Conservation (phyloP, 1,140 invertebrate species). For the Drosophila bocki region DNA sequence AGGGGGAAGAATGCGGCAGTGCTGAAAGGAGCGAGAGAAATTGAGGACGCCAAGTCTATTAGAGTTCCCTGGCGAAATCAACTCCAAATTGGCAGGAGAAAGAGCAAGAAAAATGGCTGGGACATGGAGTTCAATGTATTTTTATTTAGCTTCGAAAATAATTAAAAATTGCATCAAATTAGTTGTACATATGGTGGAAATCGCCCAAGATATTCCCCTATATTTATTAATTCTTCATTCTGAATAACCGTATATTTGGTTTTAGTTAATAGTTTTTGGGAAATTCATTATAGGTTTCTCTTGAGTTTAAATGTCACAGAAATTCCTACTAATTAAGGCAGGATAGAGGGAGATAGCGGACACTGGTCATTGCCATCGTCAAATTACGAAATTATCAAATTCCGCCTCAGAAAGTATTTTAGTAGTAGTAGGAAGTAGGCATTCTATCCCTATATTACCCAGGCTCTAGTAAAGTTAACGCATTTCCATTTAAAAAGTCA, state of each 20-base stretch:
- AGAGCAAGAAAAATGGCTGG: not conserved
- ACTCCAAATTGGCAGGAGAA: constrained; percentile 21
- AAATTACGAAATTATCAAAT: too few relatives aligned
- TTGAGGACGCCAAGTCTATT: constrained; percentile 17
- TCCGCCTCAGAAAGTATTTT: too few relatives aligned
- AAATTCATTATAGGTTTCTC: too few relatives aligned
- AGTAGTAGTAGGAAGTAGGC: too few relatives aligned
- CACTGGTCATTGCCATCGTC: too few relatives aligned
- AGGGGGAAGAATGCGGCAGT: not conserved
- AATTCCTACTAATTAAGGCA: too few relatives aligned
- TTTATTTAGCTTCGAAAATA: not conserved
- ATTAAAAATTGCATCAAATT: not conserved
- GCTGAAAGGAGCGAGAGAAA: constrained; percentile 4
- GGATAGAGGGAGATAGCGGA: too few relatives aligned
- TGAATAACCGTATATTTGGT: too few relatives aligned
- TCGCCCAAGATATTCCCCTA: not conserved
- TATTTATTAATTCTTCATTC: too few relatives aligned
- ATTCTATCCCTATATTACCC: not conserved
- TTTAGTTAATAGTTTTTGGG: too few relatives aligned
- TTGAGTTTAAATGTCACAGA: too few relatives aligned
- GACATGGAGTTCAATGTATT: not conserved
- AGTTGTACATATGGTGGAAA: not conserved
- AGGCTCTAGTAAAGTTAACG: not conserved
- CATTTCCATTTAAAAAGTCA: constrained; percentile 58
- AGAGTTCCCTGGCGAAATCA: constrained; percentile 4